Evolutionary conservation across 2,797 vertebrate genomes (phyloP).

Genomic region (Danio albolineatus): DNA sequence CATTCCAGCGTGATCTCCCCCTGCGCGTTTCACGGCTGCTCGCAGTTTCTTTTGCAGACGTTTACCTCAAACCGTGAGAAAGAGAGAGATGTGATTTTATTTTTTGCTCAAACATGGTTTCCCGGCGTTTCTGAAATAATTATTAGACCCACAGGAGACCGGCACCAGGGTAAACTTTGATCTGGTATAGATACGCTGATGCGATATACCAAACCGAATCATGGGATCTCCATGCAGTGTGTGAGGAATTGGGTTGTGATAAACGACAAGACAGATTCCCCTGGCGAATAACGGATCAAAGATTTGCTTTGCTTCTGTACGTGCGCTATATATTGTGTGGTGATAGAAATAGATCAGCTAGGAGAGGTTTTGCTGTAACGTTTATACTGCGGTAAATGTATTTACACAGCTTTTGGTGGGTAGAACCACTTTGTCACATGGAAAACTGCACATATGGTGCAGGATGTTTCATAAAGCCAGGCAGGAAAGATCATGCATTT

Average conservation of each 20-base stretch:
- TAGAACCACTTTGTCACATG: not conserved
- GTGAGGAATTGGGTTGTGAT: not conserved
- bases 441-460: not conserved
- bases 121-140: conserved; percentile 8
- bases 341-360: not conserved
- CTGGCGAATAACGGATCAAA: conserved; percentile 2
- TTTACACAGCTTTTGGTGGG: not conserved
- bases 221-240: not conserved
- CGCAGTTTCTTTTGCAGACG: not conserved
- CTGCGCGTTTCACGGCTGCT: conserved; percentile 20
- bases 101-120: not conserved
- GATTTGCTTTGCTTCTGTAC: not conserved
- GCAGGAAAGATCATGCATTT: not conserved
- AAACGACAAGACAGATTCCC: conserved; percentile 7
- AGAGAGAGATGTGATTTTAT: conserved; percentile 4
- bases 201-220: not conserved
- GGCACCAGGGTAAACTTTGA: not conserved
- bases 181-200: not conserved
- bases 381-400: not conserved
- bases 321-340: not conserved
- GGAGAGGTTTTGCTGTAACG: not conserved
- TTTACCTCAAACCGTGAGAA: not conserved
- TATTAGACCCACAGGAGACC: not conserved
- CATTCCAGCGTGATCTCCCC: conserved; percentile 3
- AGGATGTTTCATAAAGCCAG: not conserved